Conservation (phyloP, 2,888 invertebrate species). For the Zaprionus lineosus region DNA sequence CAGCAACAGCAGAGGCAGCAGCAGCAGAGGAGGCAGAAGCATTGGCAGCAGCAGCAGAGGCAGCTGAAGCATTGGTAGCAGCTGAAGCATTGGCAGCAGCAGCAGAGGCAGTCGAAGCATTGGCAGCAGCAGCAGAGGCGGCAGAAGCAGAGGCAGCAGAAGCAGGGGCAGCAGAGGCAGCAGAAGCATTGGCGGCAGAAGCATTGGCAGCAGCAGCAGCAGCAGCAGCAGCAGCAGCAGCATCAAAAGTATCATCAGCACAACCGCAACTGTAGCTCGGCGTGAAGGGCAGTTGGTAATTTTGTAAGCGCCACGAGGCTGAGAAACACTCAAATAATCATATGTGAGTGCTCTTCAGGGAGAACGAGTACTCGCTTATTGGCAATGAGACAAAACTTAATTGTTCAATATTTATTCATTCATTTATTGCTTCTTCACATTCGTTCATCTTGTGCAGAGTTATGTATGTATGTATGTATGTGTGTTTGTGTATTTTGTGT, state of each 20-base stretch:
- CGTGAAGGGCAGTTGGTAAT: slow-evolving; percentile 76
- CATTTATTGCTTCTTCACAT: slow-evolving; percentile 47
- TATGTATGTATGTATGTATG: slow-evolving; percentile 8
- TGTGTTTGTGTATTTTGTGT: slow-evolving; percentile 5
- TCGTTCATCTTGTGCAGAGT: neutral
- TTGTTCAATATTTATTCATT: slow-evolving; percentile 71
- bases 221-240: slow-evolving; percentile 19
- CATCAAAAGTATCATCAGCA: slow-evolving; percentile 50
- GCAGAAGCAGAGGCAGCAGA: slow-evolving; percentile 10
- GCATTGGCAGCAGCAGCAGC: slow-evolving; percentile 14
- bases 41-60: slow-evolving; percentile 51
- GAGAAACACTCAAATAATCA: slow-evolving; percentile 49
- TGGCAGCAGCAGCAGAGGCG: slow-evolving; percentile 29
- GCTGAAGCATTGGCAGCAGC: slow-evolving; percentile 10
- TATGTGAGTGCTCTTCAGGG: slow-evolving; percentile 13
- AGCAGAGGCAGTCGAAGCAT: slow-evolving; percentile 44
- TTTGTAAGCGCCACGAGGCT: slow-evolving; percentile 72
- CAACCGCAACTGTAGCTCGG: slow-evolving; percentile 51
- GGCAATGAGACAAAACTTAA: slow-evolving; percentile 63
- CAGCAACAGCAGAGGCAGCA: slow-evolving; percentile 16
- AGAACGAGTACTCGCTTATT: slow-evolving; percentile 33
- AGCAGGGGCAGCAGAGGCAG: slow-evolving; percentile 45
- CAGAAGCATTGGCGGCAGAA: too few species aligned
- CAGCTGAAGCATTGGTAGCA: slow-evolving; percentile 44
- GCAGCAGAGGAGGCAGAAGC: slow-evolving; percentile 26